These are phyloP conservation scores for Sympetrum striolatum DNA, from an alignment of 2,888 invertebrate species.

Conservation along the genomic window DNA sequence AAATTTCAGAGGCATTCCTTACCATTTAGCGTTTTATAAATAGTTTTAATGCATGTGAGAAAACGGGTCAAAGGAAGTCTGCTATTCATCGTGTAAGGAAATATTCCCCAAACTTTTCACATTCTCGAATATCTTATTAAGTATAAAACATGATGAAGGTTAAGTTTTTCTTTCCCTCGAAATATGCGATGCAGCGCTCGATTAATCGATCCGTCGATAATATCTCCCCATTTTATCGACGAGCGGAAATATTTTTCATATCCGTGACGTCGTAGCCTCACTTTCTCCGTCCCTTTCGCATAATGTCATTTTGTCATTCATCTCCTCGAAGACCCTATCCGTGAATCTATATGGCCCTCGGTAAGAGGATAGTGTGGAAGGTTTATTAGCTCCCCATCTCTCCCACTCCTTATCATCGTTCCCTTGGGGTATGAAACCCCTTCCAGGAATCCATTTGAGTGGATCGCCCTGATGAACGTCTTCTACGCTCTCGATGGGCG, in stretches of 20 bases:
- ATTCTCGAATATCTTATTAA: too few species aligned
- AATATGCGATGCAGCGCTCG: neutral
- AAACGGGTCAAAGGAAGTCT: too few species aligned
- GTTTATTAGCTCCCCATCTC: constrained; percentile 15
- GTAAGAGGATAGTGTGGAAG: neutral
- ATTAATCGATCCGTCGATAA: neutral
- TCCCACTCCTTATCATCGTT: neutral
- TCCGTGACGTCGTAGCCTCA: neutral
- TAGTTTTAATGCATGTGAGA: too few species aligned
- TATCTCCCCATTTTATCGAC: neutral
- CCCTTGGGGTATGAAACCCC: neutral
- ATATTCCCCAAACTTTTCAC: too few species aligned
- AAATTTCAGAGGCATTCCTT: too few species aligned
- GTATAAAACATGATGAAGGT: too few species aligned
- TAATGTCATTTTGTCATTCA: neutral
- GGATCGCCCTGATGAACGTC: neutral
- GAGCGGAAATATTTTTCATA: neutral
- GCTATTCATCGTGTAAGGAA: too few species aligned
- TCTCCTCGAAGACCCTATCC: neutral
- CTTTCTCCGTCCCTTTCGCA: neutral
- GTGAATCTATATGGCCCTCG: neutral
- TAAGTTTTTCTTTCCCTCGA: too few species aligned
- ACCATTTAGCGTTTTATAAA: too few species aligned
- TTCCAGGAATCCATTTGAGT: neutral
- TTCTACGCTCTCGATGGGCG: neutral